A percentile compares a stretch with the other conserved stretches of the same genome.
These are phyloP conservation scores for Thunnus albacares DNA, from an alignment of 2,797 vertebrate genomes.

Conservation along the genomic window DNA sequence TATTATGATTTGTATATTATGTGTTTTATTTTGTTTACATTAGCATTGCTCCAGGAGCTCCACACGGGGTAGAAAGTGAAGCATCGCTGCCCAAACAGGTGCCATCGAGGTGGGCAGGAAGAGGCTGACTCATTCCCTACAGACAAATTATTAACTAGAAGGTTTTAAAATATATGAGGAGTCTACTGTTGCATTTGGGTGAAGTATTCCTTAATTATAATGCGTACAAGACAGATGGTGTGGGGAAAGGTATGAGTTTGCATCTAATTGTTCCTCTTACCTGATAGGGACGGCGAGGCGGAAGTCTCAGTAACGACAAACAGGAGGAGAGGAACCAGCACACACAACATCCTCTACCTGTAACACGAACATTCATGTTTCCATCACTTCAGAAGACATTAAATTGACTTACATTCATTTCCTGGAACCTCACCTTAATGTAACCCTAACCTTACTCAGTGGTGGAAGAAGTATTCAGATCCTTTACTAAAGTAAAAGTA, in stretches of 20 bases:
- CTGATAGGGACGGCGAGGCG: accelerated
- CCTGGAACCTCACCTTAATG: too few species aligned
- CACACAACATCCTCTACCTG: background rate
- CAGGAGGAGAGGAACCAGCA: background rate
- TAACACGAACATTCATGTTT: background rate
- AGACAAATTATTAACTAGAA: accelerated
- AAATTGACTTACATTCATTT: too few species aligned
- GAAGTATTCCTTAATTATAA: background rate
- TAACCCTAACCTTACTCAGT: too few species aligned
- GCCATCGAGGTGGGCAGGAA: constrained; percentile 8
- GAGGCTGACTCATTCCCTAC: background rate
- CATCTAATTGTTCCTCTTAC: background rate
- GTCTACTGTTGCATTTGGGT: accelerated
- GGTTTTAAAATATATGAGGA: background rate
- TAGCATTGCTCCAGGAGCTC: constrained; percentile 41
- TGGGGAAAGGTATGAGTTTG: too few species aligned
- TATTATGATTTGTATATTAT: too few species aligned
- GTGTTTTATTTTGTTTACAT: background rate
- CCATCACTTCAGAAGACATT: too few species aligned
- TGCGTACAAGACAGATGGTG: background rate
- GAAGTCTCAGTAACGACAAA: background rate
- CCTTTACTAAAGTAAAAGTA: too few species aligned
- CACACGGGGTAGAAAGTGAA: constrained; percentile 41
- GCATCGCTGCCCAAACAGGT: constrained; percentile 12
- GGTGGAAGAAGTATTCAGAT: too few species aligned